Percentiles rank a stretch among this genome's conserved stretches.
Conservation (phyloP, 2,113 vertebrate genomes). For the Sceloporus undulatus region DNA sequence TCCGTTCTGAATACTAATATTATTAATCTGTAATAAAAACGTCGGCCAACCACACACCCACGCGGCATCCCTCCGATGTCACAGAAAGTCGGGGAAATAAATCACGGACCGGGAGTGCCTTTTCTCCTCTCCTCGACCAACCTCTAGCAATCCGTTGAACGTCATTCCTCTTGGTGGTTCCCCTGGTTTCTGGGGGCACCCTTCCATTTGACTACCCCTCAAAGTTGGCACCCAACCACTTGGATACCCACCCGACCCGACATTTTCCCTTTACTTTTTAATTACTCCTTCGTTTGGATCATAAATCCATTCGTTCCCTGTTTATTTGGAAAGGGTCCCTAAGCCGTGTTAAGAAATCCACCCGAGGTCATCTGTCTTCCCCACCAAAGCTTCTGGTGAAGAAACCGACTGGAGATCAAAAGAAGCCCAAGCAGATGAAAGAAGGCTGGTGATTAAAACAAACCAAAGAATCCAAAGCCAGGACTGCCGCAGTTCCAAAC, state of each 20-base stretch:
- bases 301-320: neutral
- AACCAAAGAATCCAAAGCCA: neutral
- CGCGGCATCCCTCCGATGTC: constrained; percentile 72
- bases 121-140: constrained; percentile 64
- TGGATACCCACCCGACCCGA: neutral
- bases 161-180: constrained; percentile 39
- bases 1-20: constrained; percentile 72
- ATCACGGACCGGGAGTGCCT: constrained; percentile 83
- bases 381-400: neutral
- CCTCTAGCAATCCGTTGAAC: constrained; percentile 68
- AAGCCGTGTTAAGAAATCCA: neutral
- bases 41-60: constrained; percentile 44
- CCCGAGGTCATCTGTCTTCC: neutral
- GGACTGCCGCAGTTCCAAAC: neutral
- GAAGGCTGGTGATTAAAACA: too few species aligned
- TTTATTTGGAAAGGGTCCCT: neutral
- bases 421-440: neutral
- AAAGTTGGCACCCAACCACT: constrained; percentile 51
- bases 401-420: neutral
- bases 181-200: constrained; percentile 66
- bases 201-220: constrained; percentile 55
- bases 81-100: constrained; percentile 85
- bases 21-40: constrained; percentile 88
- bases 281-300: neutral
- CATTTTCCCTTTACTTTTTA: neutral